Evolutionary conservation across 2,888 invertebrate genomes (phyloP).

Genomic region (Tipula lateralis): DNA sequence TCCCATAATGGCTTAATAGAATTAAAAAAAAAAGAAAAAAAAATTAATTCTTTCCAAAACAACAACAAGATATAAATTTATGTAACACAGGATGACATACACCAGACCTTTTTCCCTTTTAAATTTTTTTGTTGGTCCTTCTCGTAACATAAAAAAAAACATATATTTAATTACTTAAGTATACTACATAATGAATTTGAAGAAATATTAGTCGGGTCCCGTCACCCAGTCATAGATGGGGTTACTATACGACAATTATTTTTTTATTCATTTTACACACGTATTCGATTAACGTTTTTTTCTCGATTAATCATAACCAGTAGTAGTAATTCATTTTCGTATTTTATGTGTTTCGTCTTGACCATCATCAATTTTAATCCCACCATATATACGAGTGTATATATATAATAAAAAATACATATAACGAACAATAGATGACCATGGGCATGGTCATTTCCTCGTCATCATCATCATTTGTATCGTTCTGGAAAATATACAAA

Average conservation of each 20-base stretch:
- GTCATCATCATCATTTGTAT: background rate
- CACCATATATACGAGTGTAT: background rate
- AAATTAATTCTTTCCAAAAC: conserved; percentile 12
- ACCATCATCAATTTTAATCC: background rate
- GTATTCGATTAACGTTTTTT: background rate
- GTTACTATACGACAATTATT: background rate
- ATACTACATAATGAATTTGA: background rate
- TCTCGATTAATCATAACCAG: background rate
- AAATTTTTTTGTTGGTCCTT: background rate
- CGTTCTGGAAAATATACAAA: background rate
- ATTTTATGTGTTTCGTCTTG: background rate
- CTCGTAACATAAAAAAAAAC: background rate
- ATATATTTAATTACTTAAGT: background rate
- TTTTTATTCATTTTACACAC: background rate
- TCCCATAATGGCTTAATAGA: conserved; percentile 24
- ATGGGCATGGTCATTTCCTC: background rate
- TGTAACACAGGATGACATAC: background rate
- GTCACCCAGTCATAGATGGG: background rate
- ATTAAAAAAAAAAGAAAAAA: background rate
- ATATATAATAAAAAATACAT: background rate
- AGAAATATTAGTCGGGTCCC: background rate
- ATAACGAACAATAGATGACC: background rate
- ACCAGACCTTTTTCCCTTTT: background rate
- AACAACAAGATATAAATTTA: background rate
- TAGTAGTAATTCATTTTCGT: background rate